These are phyloP conservation scores for Fringilla coelebs DNA, from an alignment of 2,797 vertebrate genomes.

Conservation along the genomic window DNA sequence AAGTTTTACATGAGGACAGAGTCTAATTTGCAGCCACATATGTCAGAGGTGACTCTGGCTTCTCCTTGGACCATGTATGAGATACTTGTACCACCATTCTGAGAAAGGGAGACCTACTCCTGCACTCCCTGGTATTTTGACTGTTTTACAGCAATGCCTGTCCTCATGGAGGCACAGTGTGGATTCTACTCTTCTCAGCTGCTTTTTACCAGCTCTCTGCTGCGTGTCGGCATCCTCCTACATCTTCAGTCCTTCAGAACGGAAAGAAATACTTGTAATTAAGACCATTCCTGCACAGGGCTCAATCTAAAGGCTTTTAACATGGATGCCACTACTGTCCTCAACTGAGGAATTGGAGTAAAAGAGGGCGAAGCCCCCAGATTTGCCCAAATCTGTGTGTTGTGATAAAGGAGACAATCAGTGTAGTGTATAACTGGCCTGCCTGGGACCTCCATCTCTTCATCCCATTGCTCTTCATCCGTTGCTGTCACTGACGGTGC, in stretches of 20 bases:
- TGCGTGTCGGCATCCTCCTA: accelerated
- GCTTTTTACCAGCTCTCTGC: background rate
- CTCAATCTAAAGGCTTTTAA: background rate
- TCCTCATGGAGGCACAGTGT: background rate
- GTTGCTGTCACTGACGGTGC: background rate
- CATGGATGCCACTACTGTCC: background rate
- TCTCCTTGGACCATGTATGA: background rate
- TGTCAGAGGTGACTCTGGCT: background rate
- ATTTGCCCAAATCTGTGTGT: background rate
- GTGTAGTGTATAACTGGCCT: background rate
- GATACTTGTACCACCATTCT: background rate
- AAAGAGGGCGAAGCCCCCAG: background rate
- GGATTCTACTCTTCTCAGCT: background rate
- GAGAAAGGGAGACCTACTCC: background rate
- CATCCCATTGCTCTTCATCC: background rate
- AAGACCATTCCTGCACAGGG: background rate
- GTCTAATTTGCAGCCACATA: background rate
- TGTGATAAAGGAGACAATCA: background rate
- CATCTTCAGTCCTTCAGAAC: background rate
- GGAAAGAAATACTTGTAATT: background rate
- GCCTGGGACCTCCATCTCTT: background rate
- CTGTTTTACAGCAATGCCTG: background rate
- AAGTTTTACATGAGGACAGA: background rate
- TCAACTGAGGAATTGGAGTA: background rate
- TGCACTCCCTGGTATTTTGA: background rate